Base-by-base conservation (phyloP, 1,140 invertebrate species). In the Chrysopa pallens region DNA sequence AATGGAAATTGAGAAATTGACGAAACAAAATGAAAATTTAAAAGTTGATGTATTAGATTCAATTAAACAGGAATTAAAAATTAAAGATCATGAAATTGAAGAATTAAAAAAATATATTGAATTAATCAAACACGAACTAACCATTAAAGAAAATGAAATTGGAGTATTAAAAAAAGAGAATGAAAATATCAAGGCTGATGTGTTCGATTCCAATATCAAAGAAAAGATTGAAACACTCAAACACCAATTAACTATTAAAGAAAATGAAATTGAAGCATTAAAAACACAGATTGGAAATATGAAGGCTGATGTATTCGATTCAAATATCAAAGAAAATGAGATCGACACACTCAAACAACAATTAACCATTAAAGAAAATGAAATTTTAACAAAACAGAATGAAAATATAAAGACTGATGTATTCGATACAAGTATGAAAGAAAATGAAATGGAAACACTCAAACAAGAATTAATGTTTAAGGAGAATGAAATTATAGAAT, bases 1-100 rank as follows among this genome's bases (percentile, higher is more conserved):
- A 43, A 46, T 54, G 1, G 61, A 68, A 49, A 67, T 59, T 45
- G 49, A 53, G 28, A 48, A 55, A 15, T 47, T 72, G 9, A 58
- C 68, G 47, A 54, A 65, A 46, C 54, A 66, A 44, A 59, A 59
- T 44, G 48, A 58, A 13, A 52, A 60, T 38, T 53, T 70, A 33
- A 54, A 56, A 36, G 46, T 38, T 35, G 52, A 23, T 23, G 17
- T 23, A 23, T 23, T 23, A 23, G 17, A 40, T 11, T 8, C 7
- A n/a, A 29, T 27, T 9, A 12, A n/a, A n/a, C 14, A 40, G 8
- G 36, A 39, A 31, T 14, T 38, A 15, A 29, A 33, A 29, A 39
- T 38, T 11, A 14, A 38, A 33, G 15, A 44, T 31, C 2, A 23
- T 23, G 17, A 35, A 40, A 39, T 29, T 44, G 37, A 39, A 38